phyloP scores from a whole-genome alignment of 2,113 vertebrate genomes.

The Anhinga rufa region DNA sequence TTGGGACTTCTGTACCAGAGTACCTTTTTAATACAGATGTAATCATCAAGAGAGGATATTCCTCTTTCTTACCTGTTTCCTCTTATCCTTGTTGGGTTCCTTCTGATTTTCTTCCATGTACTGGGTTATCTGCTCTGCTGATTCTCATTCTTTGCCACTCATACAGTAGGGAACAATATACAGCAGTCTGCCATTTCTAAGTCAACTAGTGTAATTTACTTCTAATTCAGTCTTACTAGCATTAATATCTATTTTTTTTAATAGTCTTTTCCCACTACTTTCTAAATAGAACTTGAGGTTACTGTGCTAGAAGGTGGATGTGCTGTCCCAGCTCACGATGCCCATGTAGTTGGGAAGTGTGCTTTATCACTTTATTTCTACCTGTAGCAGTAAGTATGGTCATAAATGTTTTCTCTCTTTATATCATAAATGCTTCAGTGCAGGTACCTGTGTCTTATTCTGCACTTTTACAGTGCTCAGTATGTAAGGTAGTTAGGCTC shows the following conservation, averaged over 20 bases:
- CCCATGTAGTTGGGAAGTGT: background rate
- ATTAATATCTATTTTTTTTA: background rate
- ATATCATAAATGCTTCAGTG: background rate
- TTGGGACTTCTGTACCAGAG: background rate
- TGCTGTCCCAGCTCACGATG: background rate
- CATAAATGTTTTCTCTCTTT: background rate
- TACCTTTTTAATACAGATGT: background rate
- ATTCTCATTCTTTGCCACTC: fast-evolving
- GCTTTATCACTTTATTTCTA: background rate
- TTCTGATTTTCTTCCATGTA: background rate
- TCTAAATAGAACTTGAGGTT: background rate
- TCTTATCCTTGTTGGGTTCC: background rate
- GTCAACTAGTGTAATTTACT: background rate
- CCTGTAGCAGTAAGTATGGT: too few species aligned
- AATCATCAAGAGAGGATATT: background rate
- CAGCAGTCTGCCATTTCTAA: background rate
- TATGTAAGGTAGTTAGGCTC: too few species aligned
- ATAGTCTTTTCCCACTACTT: background rate
- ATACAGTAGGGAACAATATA: background rate
- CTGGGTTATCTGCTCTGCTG: background rate
- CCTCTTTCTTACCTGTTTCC: background rate
- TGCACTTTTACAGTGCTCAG: too few species aligned
- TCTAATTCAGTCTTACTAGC: background rate
- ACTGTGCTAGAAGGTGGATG: background rate
- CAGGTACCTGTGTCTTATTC: background rate